Base-by-base conservation (phyloP, 2,113 vertebrate species). In the Crotalus horridus region DNA sequence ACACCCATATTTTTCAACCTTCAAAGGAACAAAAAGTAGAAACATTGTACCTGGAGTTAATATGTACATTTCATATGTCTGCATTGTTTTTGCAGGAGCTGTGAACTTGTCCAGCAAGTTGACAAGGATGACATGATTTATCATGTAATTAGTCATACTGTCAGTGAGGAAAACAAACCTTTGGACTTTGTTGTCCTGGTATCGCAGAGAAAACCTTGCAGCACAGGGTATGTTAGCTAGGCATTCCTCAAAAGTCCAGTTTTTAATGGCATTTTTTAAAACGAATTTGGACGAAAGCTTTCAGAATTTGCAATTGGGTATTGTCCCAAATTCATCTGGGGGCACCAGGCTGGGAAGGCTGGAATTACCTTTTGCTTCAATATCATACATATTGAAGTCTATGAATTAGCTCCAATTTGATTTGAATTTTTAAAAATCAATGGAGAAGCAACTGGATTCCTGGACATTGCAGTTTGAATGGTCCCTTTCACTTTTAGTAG, bases 161-260 rank as follows among this genome's bases (percentile, higher is more conserved):
- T 98, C n/a, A 95, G 95, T 1, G 94, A 95, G 10, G 97, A 98
- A 20, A 94, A 97, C 93, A 99, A 98, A 91, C 97, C 97, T 0
- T 98, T 98, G 93, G 99, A 99, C 94, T 99, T 99, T 0, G 98
- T 99, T 94, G 96, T 99, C 96, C 96, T 99, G 96, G 99, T 98
- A 0, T 99, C 99, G 0, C 97, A 98, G 91, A 94, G 99, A 94
- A 98, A 98, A 39, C 99, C 99, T 61, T 99, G 98, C 94, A 97
- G 98, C 96, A 95, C 93, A 0, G 98, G 99, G 99, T 99, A 93
- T 92, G 97, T 87, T 7, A 48, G 6, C 26, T 1, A 29, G 26
- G 26, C 0, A 2, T 4, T 24, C 17, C 0, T 0, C 89, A 53
- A 29, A 48, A 43, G 51, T 51, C 55, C 74, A 8, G 17, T 81